Evolutionary conservation across 1,140 invertebrate genomes (phyloP).

Genomic region (Babylonia areolata): DNA sequence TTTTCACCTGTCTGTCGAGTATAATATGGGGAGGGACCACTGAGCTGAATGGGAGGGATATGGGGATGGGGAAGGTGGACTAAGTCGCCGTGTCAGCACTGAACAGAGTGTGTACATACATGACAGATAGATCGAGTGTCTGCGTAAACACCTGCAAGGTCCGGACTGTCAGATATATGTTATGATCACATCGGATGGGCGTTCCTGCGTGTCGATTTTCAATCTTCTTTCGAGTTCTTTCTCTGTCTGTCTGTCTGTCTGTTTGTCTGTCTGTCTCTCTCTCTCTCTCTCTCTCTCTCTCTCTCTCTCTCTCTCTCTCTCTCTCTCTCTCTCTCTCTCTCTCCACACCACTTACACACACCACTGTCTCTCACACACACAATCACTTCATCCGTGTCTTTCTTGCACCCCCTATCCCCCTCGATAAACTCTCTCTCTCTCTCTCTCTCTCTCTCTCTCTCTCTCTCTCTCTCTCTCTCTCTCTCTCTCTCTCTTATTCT

Average conservation of each 20-base stretch:
- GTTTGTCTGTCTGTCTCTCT: too few relatives aligned
- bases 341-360: not conserved
- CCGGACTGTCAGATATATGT: too few relatives aligned
- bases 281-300: not conserved
- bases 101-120: too few relatives aligned
- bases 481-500: not conserved
- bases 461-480: not conserved
- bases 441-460: slow-evolving; percentile 7
- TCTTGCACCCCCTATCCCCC: not conserved
- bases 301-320: not conserved
- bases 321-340: too few relatives aligned
- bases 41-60: too few relatives aligned
- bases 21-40: too few relatives aligned
- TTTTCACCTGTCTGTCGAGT: too few relatives aligned
- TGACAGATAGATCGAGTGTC: too few relatives aligned
- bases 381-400: not conserved
- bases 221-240: not conserved
- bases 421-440: not conserved
- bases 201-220: not conserved
- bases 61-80: too few relatives aligned
- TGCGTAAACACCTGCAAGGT: too few relatives aligned
- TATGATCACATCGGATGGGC: not conserved
- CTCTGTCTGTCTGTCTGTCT: not conserved
- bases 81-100: too few relatives aligned
- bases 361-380: not conserved